These are phyloP conservation scores for Coracopsis vasa DNA, from an alignment of 2,113 vertebrate species.

Conservation along the genomic window DNA sequence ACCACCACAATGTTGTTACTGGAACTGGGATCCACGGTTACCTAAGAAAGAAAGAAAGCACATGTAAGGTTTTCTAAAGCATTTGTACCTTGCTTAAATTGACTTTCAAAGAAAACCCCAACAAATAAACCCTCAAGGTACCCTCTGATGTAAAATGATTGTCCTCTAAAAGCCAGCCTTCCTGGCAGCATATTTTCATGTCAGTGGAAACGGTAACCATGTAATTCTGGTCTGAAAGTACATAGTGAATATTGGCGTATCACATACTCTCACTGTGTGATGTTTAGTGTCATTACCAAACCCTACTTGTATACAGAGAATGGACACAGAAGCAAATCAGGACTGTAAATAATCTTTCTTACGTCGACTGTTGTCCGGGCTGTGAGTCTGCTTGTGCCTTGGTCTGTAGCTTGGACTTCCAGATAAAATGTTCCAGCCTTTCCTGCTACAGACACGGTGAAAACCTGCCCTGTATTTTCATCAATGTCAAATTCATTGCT, in stretches of 20 bases:
- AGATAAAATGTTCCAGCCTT: neutral
- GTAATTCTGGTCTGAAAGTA: neutral
- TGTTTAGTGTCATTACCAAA: neutral
- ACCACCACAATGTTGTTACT: conserved; percentile 61
- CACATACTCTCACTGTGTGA: no score
- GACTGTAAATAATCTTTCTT: neutral
- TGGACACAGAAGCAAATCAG: neutral
- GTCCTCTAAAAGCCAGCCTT: neutral
- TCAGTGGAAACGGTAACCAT: neutral
- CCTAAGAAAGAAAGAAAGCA: conserved; percentile 47
- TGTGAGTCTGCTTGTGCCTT: conserved; percentile 19
- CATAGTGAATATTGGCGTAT: neutral
- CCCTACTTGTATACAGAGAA: neutral
- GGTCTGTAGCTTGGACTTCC: conserved; percentile 70
- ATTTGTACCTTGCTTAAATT: neutral
- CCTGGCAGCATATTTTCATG: neutral
- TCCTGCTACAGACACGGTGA: conserved; percentile 63
- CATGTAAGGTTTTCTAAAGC: neutral
- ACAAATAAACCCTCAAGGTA: neutral
- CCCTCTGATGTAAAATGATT: neutral
- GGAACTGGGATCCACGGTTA: conserved; percentile 57
- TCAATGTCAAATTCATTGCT: conserved; percentile 65
- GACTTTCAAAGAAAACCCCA: neutral
- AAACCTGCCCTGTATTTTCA: conserved; percentile 72
- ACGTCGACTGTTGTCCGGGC: conserved; percentile 64